Evolutionary conservation across 2,113 vertebrate species (phyloP).

Genomic region (Pipa parva): DNA sequence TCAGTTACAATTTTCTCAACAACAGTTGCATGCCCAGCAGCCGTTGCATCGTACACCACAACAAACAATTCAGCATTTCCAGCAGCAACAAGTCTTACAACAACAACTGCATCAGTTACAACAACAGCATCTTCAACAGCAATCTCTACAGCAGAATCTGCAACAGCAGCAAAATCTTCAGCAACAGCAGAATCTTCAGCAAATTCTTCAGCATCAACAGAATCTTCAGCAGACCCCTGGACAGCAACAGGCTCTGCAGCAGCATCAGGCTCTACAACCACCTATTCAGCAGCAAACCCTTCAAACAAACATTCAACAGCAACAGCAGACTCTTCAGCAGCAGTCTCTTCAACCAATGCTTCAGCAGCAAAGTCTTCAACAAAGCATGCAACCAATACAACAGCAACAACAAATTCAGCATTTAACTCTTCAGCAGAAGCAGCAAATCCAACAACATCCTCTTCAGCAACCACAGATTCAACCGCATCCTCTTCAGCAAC

Average conservation of each 20-base stretch:
- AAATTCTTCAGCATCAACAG: constrained; percentile 55
- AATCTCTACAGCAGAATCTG: constrained; percentile 64
- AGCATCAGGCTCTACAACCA: constrained; percentile 65
- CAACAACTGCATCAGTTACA: constrained; percentile 69
- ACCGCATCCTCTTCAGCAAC: constrained; percentile 45
- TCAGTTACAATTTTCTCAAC: constrained; percentile 60
- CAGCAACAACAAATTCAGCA: constrained; percentile 55
- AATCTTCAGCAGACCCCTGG: constrained; percentile 50
- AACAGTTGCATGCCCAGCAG: constrained; percentile 57
- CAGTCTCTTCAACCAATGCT: constrained; percentile 66
- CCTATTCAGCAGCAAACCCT: constrained; percentile 59
- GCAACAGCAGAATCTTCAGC: constrained; percentile 62
- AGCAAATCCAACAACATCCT: constrained; percentile 57
- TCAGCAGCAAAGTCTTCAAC: constrained; percentile 61
- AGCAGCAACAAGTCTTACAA: constrained; percentile 70
- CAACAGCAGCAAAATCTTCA: constrained; percentile 70
- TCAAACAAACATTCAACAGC: constrained; percentile 56
- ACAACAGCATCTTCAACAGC: constrained; percentile 59
- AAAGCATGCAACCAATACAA: constrained; percentile 56
- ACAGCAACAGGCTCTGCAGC: constrained; percentile 56
- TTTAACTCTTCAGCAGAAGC: constrained; percentile 70
- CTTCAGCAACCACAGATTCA: constrained; percentile 52
- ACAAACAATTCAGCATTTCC: constrained; percentile 71
- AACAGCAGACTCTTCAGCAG: constrained; percentile 51
- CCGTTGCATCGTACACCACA: constrained; percentile 70